These are phyloP conservation scores for Hycleus cichorii DNA, from an alignment of 1,140 invertebrate genomes.

Conservation along the genomic window DNA sequence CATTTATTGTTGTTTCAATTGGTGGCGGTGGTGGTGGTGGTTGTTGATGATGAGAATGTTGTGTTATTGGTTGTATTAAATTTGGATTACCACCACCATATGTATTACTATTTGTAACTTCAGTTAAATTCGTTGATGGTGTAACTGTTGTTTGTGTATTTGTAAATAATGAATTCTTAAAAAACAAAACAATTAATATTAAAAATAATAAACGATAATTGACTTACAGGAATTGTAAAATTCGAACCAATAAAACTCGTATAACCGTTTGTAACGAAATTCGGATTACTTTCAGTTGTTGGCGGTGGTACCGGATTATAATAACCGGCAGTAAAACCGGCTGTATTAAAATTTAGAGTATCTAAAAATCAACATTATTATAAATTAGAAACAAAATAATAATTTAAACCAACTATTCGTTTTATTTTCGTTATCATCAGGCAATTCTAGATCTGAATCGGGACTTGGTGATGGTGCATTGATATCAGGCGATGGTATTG, in stretches of 20 bases:
- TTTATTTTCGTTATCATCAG: constrained; percentile 41
- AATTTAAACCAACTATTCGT: neutral
- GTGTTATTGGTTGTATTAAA: constrained; percentile 21
- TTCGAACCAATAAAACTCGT: constrained; percentile 42
- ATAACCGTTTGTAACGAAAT: constrained; percentile 35
- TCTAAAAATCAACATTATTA: too few species aligned
- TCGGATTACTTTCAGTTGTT: constrained; percentile 14
- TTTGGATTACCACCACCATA: constrained; percentile 9
- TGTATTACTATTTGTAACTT: constrained; percentile 7
- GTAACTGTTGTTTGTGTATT: constrained; percentile 3
- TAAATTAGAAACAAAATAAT: too few species aligned
- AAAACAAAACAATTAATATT: too few species aligned
- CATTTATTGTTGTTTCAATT: constrained; percentile 20
- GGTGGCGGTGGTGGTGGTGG: constrained; percentile 20
- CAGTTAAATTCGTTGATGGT: constrained; percentile 10
- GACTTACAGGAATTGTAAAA: constrained; percentile 22
- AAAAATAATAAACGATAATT: too few species aligned
- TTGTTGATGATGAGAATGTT: neutral
- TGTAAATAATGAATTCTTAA: neutral
- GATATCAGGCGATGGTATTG: constrained; percentile 66
- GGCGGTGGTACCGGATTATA: constrained; percentile 34
- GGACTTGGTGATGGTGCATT: constrained; percentile 80
- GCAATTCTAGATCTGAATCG: constrained; percentile 68
- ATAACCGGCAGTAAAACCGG: constrained; percentile 25
- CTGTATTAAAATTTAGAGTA: too few species aligned